Conservation (phyloP, 2,113 vertebrate genomes). For the Canis aureus region DNA sequence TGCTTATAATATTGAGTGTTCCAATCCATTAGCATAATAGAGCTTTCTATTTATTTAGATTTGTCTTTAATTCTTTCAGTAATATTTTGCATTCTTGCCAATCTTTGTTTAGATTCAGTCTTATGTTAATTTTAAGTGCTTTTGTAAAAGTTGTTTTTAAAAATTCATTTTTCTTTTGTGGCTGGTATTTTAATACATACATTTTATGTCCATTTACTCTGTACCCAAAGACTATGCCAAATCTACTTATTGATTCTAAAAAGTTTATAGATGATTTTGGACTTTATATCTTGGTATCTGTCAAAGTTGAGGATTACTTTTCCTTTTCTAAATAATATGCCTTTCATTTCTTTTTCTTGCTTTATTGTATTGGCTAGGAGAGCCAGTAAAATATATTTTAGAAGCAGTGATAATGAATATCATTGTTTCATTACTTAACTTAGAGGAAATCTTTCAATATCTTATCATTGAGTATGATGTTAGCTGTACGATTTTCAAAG, state of each 20-base stretch:
- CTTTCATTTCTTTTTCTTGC: slow-evolving; percentile 42
- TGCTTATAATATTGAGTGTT: not conserved
- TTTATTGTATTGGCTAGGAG: not conserved
- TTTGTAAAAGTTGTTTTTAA: slow-evolving; percentile 26
- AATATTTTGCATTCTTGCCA: slow-evolving; percentile 33
- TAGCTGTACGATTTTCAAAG: not conserved
- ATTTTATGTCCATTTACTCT: not conserved
- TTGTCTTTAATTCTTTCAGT: slow-evolving; percentile 8
- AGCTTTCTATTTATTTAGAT: slow-evolving; percentile 13
- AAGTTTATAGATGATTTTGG: slow-evolving; percentile 4
- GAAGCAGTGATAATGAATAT: not conserved
- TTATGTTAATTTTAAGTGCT: not conserved
- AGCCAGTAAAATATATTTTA: not conserved
- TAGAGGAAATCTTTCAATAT: not conserved
- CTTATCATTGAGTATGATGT: not conserved
- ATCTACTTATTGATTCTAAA: slow-evolving; percentile 11
- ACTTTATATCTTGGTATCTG: slow-evolving; percentile 5
- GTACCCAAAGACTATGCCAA: slow-evolving; percentile 7
- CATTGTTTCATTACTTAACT: not conserved
- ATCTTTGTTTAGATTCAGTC: slow-evolving; percentile 33
- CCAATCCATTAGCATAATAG: not conserved
- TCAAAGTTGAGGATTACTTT: not conserved
- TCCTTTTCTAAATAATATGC: not conserved
- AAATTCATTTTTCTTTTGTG: not conserved
- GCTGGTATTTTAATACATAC: slow-evolving; percentile 7